Evolutionary conservation across 2,113 vertebrate species (phyloP), one percentile per base, ranked within the genome.

Genomic region (Mionectes macconnelli): DNA sequence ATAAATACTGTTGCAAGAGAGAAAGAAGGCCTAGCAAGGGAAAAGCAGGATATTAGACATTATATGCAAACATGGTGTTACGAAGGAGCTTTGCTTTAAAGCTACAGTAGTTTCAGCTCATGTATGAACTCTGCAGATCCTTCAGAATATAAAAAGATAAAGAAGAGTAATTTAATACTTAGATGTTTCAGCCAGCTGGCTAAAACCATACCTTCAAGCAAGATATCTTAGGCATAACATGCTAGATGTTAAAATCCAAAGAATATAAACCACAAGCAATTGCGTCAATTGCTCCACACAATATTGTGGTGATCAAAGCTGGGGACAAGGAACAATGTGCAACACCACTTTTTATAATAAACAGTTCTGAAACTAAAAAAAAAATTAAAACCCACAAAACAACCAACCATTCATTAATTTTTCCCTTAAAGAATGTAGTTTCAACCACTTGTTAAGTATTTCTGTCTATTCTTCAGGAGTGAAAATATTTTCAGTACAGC

Each of bases 131-230:
- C 80, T 42, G 47, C 31, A 90, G 30, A 79, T 44, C 19, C 24
- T 63, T 47, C 52, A 91, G 81, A 78, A 82, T 6, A 87, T 10
- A 62, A 62, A 91, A 74, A 91, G 73, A 87, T 53, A 77, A 60
- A 60, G 42, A 75, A 66, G 25, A 72, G 18, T 70, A 68, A 94
- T 79, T 79, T 27, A 91, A 77, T 69, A 69, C 52, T 87, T 30
- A 39, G 77, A 59, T 35, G 56, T 59, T 84, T 78, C 35, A 75
- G 60, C 60, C 66, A 85, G 57, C 35, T 81, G 64, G 47, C 77
- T 84, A 87, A 96, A 95, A 93, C 69, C 81, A 85, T 67, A 90
- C 85, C 90, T 90, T 45, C 78, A 83, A 85, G 67, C 79, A 95
- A 86, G 85, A 84, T 66, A 86, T 77, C 85, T 83, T 59, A 94